Conservation (phyloP, 2,888 invertebrate genomes). For the Eupithecia insigniata region DNA sequence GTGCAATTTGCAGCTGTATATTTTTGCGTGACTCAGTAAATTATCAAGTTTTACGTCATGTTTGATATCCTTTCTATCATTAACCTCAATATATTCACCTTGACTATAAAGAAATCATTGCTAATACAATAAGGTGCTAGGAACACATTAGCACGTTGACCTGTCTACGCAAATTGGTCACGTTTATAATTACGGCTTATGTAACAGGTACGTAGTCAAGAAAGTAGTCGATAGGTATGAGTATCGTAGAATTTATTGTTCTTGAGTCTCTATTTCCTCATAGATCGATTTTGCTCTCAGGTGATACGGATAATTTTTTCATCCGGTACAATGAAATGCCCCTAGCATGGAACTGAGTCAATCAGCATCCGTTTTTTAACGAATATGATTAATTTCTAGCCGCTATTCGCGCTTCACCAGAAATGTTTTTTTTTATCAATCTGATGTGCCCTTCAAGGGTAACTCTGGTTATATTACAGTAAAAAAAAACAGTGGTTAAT, state of each 20-base stretch:
- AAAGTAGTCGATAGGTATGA: neutral
- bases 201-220: slow-evolving; percentile 11
- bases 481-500: too few relatives aligned
- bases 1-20: neutral
- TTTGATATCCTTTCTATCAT: slow-evolving; percentile 19
- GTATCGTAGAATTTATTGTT: neutral
- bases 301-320: neutral
- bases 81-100: slow-evolving; percentile 27
- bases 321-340: too few relatives aligned
- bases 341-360: too few relatives aligned
- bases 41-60: slow-evolving; percentile 9
- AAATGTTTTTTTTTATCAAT: too few relatives aligned
- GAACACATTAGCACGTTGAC: slow-evolving; percentile 26
- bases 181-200: slow-evolving; percentile 17
- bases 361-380: too few relatives aligned
- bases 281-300: neutral
- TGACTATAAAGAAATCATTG: slow-evolving; percentile 19
- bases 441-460: too few relatives aligned
- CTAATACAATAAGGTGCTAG: slow-evolving; percentile 8
- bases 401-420: too few relatives aligned
- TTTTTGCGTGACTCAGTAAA: neutral
- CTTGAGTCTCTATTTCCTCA: neutral
- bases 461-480: too few relatives aligned
- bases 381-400: too few relatives aligned
- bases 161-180: slow-evolving; percentile 29